Evolutionary conservation across 1,140 invertebrate species (phyloP), one percentile per base, ranked within the genome.

Genomic region (Theocolax elegans): DNA sequence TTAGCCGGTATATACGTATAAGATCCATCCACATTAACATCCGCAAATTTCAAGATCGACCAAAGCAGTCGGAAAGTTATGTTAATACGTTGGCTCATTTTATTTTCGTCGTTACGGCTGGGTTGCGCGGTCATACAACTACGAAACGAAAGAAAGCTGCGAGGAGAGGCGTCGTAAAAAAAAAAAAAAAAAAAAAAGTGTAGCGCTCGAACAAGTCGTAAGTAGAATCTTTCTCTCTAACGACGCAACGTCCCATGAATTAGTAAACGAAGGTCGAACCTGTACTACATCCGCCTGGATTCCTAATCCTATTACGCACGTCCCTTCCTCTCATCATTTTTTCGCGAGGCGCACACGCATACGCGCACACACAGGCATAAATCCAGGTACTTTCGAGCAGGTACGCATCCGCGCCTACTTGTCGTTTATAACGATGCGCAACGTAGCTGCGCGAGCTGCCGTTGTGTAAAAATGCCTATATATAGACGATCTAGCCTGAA

Each of bases 291-390:
- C 44, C 44, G 53, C 53, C 42, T 40, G 42, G 31, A 67, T 67
- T 67, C 17, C 53, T 67, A 67, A 67, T 67, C 65, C 65, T 67
- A 67, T 67, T 67, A 67, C 40, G 42, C 29, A 17, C 12, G 2
- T 54, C 27, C 53, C 64, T 48, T 31, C 10, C 44, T 38, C 40
- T 51, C 21, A 19, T 42, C 29, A 19, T 64, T 49, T 31, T 31
- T 35, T 25, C 15, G 51, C 10, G 31, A 6, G 10, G 4, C 31
- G 31, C 31, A 15, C 42, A 15, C n/a, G 42, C n/a, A 44, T 10
- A 10, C 7, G n/a, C 42, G 42, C 3, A 44, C n/a, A 23, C 48
- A 49, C 7, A 3, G 6, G 19, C 2, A 21, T 49, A 23, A 7
- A 19, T 13, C 8, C 21, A 49, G 48, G 4, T 35, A 35, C 31